Conservation (phyloP, 2,113 vertebrate species). For the Hystrix cristata region DNA sequence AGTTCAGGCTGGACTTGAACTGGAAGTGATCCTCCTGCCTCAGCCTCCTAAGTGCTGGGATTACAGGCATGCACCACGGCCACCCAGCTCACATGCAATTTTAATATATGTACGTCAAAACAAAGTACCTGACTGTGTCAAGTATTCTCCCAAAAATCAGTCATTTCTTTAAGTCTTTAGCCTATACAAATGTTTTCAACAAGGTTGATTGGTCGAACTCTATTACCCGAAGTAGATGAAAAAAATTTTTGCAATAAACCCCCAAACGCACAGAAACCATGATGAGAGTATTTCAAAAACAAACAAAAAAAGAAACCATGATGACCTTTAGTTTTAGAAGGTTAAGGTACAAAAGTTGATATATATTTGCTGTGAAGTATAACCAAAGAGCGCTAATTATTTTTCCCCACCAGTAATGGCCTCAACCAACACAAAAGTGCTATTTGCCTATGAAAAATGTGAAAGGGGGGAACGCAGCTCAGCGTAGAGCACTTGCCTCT, state of each 20-base stretch:
- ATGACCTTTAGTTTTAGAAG: conserved; percentile 11
- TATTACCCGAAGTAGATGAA: background rate
- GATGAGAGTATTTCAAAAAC: background rate
- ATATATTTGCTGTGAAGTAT: background rate
- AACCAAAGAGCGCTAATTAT: background rate
- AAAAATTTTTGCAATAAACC: background rate
- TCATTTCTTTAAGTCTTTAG: background rate
- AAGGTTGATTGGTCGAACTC: background rate
- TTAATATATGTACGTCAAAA: conserved; percentile 19
- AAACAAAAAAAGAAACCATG: background rate
- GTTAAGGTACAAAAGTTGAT: conserved; percentile 27
- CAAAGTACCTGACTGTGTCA: conserved; percentile 31
- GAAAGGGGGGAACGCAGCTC: background rate
- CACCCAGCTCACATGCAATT: background rate
- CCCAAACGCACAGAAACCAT: conserved; percentile 23
- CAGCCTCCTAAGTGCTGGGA: no score
- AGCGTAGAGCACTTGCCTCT: background rate
- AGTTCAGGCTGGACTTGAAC: no score
- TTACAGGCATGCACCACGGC: no score
- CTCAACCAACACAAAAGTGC: conserved; percentile 42
- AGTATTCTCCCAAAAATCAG: background rate
- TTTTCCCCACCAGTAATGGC: conserved; percentile 12
- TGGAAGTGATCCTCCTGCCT: no score
- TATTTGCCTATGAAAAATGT: conserved; percentile 27
- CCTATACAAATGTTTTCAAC: background rate